Conservation (phyloP, 2,797 vertebrate species). For the Amblyopsis hoosieri region DNA sequence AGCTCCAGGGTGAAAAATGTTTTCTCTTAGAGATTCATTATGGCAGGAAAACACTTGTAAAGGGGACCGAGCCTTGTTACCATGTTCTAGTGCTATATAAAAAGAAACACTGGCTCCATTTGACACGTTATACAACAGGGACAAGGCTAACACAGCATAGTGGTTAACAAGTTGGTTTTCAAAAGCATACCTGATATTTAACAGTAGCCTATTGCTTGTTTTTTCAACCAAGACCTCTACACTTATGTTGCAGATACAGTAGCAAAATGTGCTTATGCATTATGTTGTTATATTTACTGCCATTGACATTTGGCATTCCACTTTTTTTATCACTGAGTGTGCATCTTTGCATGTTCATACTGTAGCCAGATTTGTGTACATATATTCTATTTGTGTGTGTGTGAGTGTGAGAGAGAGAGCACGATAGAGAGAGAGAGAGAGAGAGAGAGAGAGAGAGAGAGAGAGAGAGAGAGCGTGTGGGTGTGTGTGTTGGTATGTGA, state of each 20-base stretch:
- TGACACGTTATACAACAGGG: constrained; percentile 25
- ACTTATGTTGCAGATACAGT: not conserved
- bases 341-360: too few relatives aligned
- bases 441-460: too few relatives aligned
- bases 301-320: too few relatives aligned
- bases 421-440: too few relatives aligned
- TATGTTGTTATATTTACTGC: too few relatives aligned
- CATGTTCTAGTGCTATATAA: constrained; percentile 8
- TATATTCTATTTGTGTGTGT: too few relatives aligned
- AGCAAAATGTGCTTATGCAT: too few relatives aligned
- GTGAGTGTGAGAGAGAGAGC: too few relatives aligned
- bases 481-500: too few relatives aligned
- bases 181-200: not conserved
- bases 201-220: not conserved
- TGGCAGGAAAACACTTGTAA: constrained; percentile 35
- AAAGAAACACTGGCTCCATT: constrained; percentile 8
- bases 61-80: constrained; percentile 25
- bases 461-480: too few relatives aligned
- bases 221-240: not conserved
- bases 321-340: too few relatives aligned
- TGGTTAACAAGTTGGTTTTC: constrained; percentile 5
- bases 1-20: constrained; percentile 26
- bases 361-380: too few relatives aligned
- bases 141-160: constrained; percentile 21
- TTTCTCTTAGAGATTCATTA: constrained; percentile 34